These are phyloP conservation scores for Pseudotriccus pelzelni DNA, from an alignment of 2,797 vertebrate species.

Conservation along the genomic window DNA sequence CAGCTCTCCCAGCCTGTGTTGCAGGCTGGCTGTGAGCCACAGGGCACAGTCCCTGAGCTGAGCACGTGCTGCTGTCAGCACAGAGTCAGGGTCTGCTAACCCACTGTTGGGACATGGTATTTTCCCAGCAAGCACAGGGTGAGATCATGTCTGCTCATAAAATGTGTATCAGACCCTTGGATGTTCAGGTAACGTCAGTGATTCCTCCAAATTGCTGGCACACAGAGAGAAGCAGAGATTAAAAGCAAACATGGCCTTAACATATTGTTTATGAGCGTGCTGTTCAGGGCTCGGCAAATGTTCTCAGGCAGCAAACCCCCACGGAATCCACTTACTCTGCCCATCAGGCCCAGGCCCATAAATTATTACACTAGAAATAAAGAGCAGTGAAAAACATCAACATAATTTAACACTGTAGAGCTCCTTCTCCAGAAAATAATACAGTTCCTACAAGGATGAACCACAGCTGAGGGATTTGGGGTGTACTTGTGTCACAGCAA, in stretches of 20 bases:
- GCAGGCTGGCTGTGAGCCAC: not conserved
- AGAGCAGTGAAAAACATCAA: not conserved
- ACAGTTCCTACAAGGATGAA: not conserved
- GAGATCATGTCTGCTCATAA: conserved; percentile 24
- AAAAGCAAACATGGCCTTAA: conserved; percentile 31
- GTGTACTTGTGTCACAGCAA: not conserved
- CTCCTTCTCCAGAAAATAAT: not conserved
- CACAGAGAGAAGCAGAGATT: not conserved
- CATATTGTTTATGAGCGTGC: not conserved
- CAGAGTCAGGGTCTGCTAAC: not conserved
- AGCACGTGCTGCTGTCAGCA: not conserved
- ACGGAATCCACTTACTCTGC: not conserved
- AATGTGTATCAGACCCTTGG: not conserved
- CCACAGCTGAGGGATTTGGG: not conserved
- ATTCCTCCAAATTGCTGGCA: conserved; percentile 10
- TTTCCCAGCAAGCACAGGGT: not conserved
- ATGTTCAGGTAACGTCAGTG: not conserved
- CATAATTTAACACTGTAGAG: not conserved
- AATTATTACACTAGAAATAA: not conserved
- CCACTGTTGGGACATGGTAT: not conserved
- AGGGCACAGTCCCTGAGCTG: not conserved
- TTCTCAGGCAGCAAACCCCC: not conserved
- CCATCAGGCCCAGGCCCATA: not conserved
- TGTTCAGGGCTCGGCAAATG: not conserved
- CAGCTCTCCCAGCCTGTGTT: not conserved